Conservation (phyloP, 2,113 vertebrate genomes). For the Varanus salvator region DNA sequence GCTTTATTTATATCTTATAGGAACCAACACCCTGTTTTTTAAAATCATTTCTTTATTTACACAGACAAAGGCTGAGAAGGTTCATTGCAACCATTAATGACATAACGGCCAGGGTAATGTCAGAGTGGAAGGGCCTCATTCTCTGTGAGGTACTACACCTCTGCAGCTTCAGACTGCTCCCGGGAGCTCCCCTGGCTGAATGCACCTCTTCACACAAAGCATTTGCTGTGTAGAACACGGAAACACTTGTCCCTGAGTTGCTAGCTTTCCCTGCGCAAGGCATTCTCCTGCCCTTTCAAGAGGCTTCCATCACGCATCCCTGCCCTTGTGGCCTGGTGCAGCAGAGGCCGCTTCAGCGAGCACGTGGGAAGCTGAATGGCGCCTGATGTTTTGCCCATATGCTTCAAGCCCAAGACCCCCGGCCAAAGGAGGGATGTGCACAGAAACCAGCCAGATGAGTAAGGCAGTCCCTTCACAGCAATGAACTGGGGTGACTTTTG, state of each 20-base stretch:
- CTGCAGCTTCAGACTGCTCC: not conserved
- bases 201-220: not conserved
- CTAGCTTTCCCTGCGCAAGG: not conserved
- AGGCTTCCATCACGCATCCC: not conserved
- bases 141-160: not conserved
- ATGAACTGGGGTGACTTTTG: too few species aligned
- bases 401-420: not conserved
- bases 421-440: not conserved
- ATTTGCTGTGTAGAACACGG: not conserved
- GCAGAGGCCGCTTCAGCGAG: not conserved
- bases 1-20: not conserved
- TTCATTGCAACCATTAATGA: too few species aligned
- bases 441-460: not conserved
- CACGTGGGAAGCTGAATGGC: too few species aligned
- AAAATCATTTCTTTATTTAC: too few species aligned
- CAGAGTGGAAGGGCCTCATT: not conserved
- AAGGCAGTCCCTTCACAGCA: too few species aligned
- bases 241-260: not conserved
- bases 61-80: too few species aligned
- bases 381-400: too few species aligned
- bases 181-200: not conserved
- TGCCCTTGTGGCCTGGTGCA: not conserved
- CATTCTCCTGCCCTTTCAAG: not conserved
- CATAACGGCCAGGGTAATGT: not conserved
- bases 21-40: not conserved